Conservation (phyloP, 1,140 invertebrate genomes). For the Drosophila azteca region DNA sequence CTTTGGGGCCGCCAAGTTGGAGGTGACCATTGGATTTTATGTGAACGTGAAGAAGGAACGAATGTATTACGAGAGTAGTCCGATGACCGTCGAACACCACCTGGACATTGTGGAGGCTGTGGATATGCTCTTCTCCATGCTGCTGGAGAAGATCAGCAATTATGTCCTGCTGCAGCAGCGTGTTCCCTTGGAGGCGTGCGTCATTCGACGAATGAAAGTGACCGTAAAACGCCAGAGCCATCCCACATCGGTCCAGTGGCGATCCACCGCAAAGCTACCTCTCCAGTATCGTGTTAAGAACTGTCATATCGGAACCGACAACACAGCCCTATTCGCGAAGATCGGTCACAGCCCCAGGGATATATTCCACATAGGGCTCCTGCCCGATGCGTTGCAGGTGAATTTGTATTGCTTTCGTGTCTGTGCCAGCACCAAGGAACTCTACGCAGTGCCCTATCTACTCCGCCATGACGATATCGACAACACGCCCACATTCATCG, state of each 20-base stretch:
- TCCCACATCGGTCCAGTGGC: not conserved
- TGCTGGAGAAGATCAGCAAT: conserved; percentile 59
- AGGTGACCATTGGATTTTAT: conserved; percentile 54
- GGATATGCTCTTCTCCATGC: conserved; percentile 59
- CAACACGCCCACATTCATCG: conserved; percentile 55
- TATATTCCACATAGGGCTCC: not conserved
- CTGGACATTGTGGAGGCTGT: conserved; percentile 59
- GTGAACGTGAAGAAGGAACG: conserved; percentile 41
- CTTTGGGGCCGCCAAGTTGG: conserved; percentile 41
- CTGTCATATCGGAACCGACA: not conserved
- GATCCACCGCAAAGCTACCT: conserved; percentile 18
- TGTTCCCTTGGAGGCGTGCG: conserved; percentile 45
- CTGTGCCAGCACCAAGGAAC: conserved; percentile 55
- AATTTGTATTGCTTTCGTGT: conserved; percentile 59
- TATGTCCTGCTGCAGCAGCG: conserved; percentile 39
- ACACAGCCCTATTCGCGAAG: too few relatives aligned
- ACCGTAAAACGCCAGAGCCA: conserved; percentile 37
- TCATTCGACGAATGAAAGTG: conserved; percentile 52
- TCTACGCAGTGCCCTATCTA: conserved; percentile 57
- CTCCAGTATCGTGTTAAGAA: conserved; percentile 56
- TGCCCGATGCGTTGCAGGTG: conserved; percentile 32
- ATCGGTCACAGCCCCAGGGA: too few relatives aligned
- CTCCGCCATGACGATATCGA: conserved; percentile 39
- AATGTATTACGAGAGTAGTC: conserved; percentile 54
- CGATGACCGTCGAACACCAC: conserved; percentile 39